Percentiles rank a stretch among this genome's conserved stretches.
These are phyloP conservation scores for Andrena bucephala DNA, from an alignment of 2,888 invertebrate genomes.

Conservation along the genomic window DNA sequence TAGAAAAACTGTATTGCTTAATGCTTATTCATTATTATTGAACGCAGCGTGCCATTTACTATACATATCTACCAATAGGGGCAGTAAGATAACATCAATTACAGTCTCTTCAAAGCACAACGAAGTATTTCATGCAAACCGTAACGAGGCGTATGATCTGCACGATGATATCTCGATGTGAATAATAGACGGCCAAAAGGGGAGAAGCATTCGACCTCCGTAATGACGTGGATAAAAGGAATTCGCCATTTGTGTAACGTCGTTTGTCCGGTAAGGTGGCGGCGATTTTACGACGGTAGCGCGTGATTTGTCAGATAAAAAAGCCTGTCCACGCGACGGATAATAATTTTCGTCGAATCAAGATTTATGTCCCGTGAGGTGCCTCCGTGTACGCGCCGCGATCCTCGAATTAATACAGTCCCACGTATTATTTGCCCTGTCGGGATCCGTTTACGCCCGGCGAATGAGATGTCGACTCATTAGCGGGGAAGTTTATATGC, in stretches of 20 bases:
- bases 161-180: not conserved
- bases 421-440: constrained; percentile 27
- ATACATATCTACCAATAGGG: not conserved
- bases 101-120: not conserved
- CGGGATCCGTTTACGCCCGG: constrained; percentile 37
- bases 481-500: constrained; percentile 62
- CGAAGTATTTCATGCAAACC: not conserved
- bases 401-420: constrained; percentile 45
- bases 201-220: not conserved
- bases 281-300: constrained; percentile 50
- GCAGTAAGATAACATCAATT: constrained; percentile 1
- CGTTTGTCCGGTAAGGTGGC: constrained; percentile 9
- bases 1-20: not conserved
- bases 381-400: constrained; percentile 8
- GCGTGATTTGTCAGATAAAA: constrained; percentile 45
- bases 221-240: constrained; percentile 47
- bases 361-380: constrained; percentile 21
- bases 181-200: not conserved
- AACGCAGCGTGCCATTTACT: not conserved
- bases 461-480: constrained; percentile 58
- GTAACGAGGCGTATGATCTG: not conserved
- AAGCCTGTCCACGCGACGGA: constrained; percentile 26
- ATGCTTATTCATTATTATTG: not conserved
- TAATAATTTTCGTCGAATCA: constrained; percentile 43
- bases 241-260: constrained; percentile 30